phyloP scores from a whole-genome alignment of 2,797 vertebrate genomes.

The Cirrhinus molitorella region DNA sequence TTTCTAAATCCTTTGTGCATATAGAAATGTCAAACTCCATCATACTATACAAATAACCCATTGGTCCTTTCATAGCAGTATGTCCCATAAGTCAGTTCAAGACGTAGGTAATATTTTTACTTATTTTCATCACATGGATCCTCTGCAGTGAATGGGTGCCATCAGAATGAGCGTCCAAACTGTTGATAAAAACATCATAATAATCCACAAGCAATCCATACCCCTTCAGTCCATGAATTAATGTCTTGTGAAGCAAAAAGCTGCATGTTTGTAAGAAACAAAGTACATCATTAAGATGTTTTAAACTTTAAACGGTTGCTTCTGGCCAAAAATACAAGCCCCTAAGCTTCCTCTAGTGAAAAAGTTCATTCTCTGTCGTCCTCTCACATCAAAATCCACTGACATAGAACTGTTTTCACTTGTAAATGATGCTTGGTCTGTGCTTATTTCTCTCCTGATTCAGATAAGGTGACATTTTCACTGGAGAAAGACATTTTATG shows the following conservation, averaged over 20 bases:
- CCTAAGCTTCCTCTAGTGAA: background rate
- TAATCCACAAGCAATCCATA: background rate
- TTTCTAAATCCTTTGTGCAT: background rate
- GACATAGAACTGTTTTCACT: background rate
- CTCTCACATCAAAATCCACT: background rate
- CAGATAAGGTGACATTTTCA: background rate
- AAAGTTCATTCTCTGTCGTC: background rate
- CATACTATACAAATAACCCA: constrained; percentile 24
- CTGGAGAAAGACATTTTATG: background rate
- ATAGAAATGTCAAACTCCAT: background rate
- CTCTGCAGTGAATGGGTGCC: background rate
- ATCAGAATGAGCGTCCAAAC: background rate
- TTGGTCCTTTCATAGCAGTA: background rate
- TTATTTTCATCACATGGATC: background rate
- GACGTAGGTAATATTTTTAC: too few relatives aligned
- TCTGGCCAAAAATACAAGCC: too few relatives aligned
- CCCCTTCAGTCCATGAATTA: background rate
- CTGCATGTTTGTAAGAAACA: background rate
- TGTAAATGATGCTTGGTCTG: background rate
- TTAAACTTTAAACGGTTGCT: too few relatives aligned
- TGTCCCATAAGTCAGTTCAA: background rate
- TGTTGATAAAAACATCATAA: background rate
- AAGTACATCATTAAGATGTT: background rate
- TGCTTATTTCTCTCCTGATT: background rate
- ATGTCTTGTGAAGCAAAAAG: background rate